phyloP scores from a whole-genome alignment of 2,888 invertebrate genomes.

The Cryptocephalus primarius region DNA sequence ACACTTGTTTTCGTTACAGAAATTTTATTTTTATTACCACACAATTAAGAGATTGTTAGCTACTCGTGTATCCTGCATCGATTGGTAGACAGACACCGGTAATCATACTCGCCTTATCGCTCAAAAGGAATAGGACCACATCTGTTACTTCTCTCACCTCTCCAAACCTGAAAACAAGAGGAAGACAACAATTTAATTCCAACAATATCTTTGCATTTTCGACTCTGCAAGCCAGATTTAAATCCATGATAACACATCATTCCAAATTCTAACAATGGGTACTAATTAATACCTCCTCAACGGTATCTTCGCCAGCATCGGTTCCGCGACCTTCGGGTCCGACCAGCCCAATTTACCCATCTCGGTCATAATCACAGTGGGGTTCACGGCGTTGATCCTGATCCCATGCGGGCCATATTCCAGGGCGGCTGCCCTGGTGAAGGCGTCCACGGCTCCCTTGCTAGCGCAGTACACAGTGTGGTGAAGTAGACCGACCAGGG shows the following conservation, averaged over 20 bases:
- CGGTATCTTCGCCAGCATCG: constrained; percentile 73
- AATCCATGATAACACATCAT: too few relatives aligned
- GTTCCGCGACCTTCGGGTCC: constrained; percentile 59
- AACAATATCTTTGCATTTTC: too few relatives aligned
- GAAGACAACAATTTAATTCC: too few relatives aligned
- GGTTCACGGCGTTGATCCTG: constrained; percentile 85
- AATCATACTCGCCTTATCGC: constrained; percentile 69
- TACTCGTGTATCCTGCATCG: not conserved
- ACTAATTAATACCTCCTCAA: constrained; percentile 71
- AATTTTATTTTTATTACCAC: too few relatives aligned
- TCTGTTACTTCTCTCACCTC: constrained; percentile 73
- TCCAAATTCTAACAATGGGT: too few relatives aligned
- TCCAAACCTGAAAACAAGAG: constrained; percentile 38
- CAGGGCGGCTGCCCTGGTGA: constrained; percentile 72
- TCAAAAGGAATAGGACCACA: constrained; percentile 63
- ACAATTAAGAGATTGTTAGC: too few relatives aligned
- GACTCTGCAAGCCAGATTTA: too few relatives aligned
- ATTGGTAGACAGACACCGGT: constrained; percentile 41
- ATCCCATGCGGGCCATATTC: constrained; percentile 78
- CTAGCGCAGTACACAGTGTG: constrained; percentile 76
- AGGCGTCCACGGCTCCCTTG: constrained; percentile 81
- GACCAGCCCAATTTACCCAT: constrained; percentile 80
- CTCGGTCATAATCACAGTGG: constrained; percentile 88
- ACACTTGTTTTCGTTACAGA: too few relatives aligned
- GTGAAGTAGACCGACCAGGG: constrained; percentile 58